Base-by-base conservation (phyloP, 2,113 vertebrate genomes). In the Corynorhinus townsendii region DNA sequence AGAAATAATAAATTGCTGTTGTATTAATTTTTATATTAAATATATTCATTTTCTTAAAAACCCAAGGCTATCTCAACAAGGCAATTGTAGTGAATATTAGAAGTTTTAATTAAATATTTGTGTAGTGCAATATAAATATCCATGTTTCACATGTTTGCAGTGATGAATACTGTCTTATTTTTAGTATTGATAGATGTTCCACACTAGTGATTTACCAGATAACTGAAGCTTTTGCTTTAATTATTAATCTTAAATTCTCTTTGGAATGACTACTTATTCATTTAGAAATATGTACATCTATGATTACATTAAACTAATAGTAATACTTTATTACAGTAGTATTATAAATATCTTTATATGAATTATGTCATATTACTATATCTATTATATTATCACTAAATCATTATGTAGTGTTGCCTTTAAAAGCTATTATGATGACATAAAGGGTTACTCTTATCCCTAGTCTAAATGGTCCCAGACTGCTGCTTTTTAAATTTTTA, bases 1-100 rank as follows among this genome's bases (percentile, higher is more conserved):
- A 40, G 7, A 80, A 62, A 81, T 62, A 82, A 82, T 62, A 62
- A 62, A 43, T 5, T 59, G 52, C 35, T 62, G 3, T 20, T 82
- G n/a, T 81, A 30, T 92, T 33, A 84, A 68, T 69, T 73, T 89
- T 77, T 88, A 73, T 11, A 75, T 66, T 64, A 76, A 85, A 89
- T 54, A 45, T 54, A 43, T 69, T 89, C 79, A 93, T 87, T 83
- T 90, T 88, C n/a, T 59, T 79, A 59, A 88, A 91, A 96, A 62
- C 2, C 4, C 45, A 86, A 85, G 54, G 40, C 30, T 85, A 66
- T 5, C 22, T 87, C 43, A 90, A 68, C 14, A 40, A 45, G 43
- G 38, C 24, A 87, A 64, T 10, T 62, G 9, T n/a, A 72, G 7
- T 80, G 8, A 96, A 47, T 82, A 66, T 47, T 59, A 35, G 19